A percentile compares a stretch with the other conserved stretches of the same genome.
Evolutionary conservation across 64 coral and sea anemone genomes (phyloP).

Genomic region (Catalaphyllia jardinei): DNA sequence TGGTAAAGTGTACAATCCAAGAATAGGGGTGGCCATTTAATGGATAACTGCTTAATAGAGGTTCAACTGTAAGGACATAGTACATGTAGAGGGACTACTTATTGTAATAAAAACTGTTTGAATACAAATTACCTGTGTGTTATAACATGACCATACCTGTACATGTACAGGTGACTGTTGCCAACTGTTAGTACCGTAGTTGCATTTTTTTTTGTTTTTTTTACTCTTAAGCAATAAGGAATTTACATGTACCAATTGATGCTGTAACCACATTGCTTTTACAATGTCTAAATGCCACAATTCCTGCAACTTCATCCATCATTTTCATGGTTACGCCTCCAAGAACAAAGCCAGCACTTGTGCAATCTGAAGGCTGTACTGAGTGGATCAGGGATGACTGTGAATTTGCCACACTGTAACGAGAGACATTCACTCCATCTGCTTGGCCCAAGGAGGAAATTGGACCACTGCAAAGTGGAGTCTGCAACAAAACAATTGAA

Average conservation of each 20-base stretch:
- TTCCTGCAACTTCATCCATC: slow-evolving; percentile 97
- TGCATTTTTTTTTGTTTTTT: not conserved
- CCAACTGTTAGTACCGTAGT: not conserved
- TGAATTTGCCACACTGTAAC: slow-evolving; percentile 62
- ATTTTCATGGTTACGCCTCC: slow-evolving; percentile 98
- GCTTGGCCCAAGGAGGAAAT: not conserved
- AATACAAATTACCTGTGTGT: no score
- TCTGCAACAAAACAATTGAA: not conserved
- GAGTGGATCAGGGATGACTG: slow-evolving; percentile 84
- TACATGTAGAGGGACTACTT: no score
- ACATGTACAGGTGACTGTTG: not conserved
- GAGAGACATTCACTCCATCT: slow-evolving; percentile 27
- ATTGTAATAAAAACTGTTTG: no score
- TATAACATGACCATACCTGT: no score
- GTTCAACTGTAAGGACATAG: no score
- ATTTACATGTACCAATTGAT: slow-evolving; percentile 79
- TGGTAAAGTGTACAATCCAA: no score
- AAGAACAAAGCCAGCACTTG: slow-evolving; percentile 56
- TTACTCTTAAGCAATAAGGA: no score
- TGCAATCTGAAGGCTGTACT: slow-evolving; percentile 94
- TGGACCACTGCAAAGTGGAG: slow-evolving; percentile 44
- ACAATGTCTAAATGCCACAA: slow-evolving; percentile 86
- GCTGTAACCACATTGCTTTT: slow-evolving; percentile 95
- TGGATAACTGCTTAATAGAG: no score
- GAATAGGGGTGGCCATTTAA: no score